Conservation (phyloP, 2,888 invertebrate genomes). For the Hipparchia sbordonii region DNA sequence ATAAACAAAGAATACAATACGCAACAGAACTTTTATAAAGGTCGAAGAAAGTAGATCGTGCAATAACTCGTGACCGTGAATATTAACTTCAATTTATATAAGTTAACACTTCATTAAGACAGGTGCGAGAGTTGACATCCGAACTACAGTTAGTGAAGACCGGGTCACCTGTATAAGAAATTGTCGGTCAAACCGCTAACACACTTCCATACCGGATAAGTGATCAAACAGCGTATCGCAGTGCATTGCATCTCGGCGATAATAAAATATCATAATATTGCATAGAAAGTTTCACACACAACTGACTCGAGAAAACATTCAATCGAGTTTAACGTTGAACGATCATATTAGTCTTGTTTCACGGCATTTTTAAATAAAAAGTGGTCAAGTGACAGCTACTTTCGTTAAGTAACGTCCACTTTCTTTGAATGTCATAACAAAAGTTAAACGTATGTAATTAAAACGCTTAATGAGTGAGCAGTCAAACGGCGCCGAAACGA, state of each 20-base stretch:
- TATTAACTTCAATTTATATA: conserved; percentile 74
- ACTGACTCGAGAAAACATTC: conserved; percentile 12
- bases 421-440: conserved; percentile 11
- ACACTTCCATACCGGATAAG: conserved; percentile 62
- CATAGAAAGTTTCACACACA: conserved; percentile 33
- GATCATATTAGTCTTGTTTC: conserved; percentile 4
- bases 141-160: conserved; percentile 75
- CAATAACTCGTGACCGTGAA: conserved; percentile 48
- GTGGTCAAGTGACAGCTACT: conserved; percentile 11
- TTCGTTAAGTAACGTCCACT: conserved; percentile 10
- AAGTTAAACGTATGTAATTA: conserved; percentile 15
- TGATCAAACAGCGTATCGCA: conserved; percentile 39
- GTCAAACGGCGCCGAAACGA: conserved; percentile 29
- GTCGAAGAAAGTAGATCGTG: conserved; percentile 43
- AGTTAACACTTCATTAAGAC: conserved; percentile 67
- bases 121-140: conserved; percentile 66
- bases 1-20: neutral
- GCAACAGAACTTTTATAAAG: neutral
- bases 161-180: conserved; percentile 72
- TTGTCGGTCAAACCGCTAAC: conserved; percentile 59
- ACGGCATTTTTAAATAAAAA: conserved; percentile 19
- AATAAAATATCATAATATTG: conserved; percentile 37
- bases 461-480: conserved; percentile 1
- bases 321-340: conserved; percentile 8
- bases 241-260: conserved; percentile 29